A percentile compares a stretch with the other conserved stretches of the same genome.
phyloP scores from a whole-genome alignment of 2,113 vertebrate genomes.

The Ursus arctos region DNA sequence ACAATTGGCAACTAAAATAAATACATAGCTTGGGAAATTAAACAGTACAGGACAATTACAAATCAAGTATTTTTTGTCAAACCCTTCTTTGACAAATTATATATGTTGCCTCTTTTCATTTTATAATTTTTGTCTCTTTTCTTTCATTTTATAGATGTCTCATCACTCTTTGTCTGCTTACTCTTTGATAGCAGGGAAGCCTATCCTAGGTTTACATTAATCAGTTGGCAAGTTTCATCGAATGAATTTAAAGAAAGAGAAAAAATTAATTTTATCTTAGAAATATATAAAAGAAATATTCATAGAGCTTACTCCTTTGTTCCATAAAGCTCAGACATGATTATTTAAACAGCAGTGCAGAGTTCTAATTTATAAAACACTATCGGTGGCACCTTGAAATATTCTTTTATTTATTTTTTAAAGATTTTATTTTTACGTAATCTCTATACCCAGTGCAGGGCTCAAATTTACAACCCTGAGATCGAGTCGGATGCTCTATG shows the following conservation, averaged over 20 bases:
- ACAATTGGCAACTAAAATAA: neutral
- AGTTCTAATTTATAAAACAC: conserved; percentile 36
- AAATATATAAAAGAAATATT: conserved; percentile 25
- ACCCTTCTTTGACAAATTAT: neutral
- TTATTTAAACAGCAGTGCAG: neutral
- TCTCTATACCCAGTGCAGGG: neutral
- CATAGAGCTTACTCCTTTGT: neutral
- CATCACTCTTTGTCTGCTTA: conserved; percentile 30
- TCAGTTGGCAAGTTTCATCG: conserved; percentile 25
- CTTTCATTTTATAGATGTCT: conserved; percentile 45
- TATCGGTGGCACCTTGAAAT: neutral
- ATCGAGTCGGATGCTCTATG: neutral
- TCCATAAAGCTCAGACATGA: conserved; percentile 18
- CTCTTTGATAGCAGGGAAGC: neutral
- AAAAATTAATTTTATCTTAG: conserved; percentile 43
- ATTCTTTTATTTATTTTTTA: neutral
- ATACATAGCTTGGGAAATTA: neutral
- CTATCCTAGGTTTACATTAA: neutral
- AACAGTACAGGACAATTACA: neutral
- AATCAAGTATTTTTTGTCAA: conserved; percentile 32
- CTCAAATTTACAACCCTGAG: neutral
- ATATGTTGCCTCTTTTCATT: neutral
- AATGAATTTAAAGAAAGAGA: conserved; percentile 45
- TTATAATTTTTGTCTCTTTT: neutral
- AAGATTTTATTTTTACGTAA: neutral